These are phyloP conservation scores for Luidia sarsii DNA, from an alignment of 53 echinoderm and acorn worm species.

Conservation along the genomic window DNA sequence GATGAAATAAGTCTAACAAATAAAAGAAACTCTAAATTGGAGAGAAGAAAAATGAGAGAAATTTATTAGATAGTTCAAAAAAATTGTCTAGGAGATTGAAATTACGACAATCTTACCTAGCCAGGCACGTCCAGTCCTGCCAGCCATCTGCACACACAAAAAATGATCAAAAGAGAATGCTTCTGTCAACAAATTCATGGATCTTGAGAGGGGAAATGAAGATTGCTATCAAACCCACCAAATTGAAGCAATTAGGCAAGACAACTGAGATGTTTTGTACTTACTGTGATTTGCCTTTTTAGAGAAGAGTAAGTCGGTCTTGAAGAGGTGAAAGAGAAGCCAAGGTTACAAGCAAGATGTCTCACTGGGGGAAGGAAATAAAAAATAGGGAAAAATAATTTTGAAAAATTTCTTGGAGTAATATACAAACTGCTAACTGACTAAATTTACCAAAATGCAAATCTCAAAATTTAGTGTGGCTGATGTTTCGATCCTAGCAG, in stretches of 20 bases:
- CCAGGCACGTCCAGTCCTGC: constrained; percentile 78
- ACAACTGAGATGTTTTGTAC: constrained; percentile 1
- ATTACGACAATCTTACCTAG: constrained; percentile 76
- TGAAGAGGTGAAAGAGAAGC: constrained; percentile 59
- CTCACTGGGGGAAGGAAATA: constrained; percentile 59
- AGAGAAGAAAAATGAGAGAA: too few relatives aligned
- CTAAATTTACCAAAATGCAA: background rate
- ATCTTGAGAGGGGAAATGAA: background rate
- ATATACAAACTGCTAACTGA: background rate
- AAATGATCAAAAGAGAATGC: too few relatives aligned
- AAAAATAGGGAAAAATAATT: background rate
- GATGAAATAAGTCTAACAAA: too few relatives aligned
- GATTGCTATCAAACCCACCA: background rate
- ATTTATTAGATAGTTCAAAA: background rate
- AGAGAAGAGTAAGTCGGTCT: constrained; percentile 58
- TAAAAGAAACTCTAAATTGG: too few relatives aligned
- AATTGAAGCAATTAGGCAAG: background rate
- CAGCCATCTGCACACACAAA: constrained; percentile 77
- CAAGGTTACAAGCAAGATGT: constrained; percentile 82
- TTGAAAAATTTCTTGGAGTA: background rate
- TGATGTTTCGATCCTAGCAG: too few relatives aligned
- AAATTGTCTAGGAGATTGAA: too few relatives aligned
- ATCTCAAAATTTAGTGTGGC: background rate
- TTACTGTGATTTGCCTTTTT: constrained; percentile 80
- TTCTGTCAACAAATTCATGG: background rate